Base-by-base conservation (phyloP, 2,888 invertebrate genomes). In the Plagodis pulveraria region DNA sequence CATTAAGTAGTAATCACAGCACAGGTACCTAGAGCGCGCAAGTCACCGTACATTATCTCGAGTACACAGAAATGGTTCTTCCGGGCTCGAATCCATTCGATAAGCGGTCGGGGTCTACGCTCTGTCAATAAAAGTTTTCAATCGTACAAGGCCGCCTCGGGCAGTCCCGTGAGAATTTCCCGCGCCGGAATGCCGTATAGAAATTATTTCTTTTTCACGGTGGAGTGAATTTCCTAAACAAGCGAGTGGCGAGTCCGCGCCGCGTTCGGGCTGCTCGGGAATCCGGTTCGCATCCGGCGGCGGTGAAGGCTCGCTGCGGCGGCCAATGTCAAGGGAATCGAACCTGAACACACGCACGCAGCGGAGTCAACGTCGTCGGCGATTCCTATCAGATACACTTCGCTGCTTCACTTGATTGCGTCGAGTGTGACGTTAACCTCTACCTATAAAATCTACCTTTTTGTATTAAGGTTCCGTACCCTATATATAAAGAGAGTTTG, bases 211-310 rank as follows among this genome's bases (percentile, higher is more conserved):
- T 71, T 67, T 65, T 47, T 36, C 59, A 58, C 61, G 62, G 56
- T 59, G 49, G 33, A 33, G 50, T 11, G 46, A 6, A 35, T 65
- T 71, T 56, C 68, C 58, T 60, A 68, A 69, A 63, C 69, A 60
- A 66, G 73, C 69, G 50, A 22, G 54, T 56, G 46, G 59, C 41
- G 52, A 60, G n/a, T n/a, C n/a, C 50, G 38, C 66, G 61, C n/a
- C 55, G 36, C 62, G 10, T 11, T 34, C 34, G 40, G 33, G 33
- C 42, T n/a, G 42, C 46, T 33, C 54, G 45, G 72, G 79, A 73
- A 76, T 74, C 70, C 68, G 67, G 70, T 67, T 67, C 38, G 60
- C 65, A 68, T 67, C 66, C 65, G 65, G 57, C 59, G 69, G 65
- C 36, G 36, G 36, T 36, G 36, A 36, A 36, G 36, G 36, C 36